phyloP scores from a whole-genome alignment of 2,797 vertebrate species.

The Babyrousa celebensis region DNA sequence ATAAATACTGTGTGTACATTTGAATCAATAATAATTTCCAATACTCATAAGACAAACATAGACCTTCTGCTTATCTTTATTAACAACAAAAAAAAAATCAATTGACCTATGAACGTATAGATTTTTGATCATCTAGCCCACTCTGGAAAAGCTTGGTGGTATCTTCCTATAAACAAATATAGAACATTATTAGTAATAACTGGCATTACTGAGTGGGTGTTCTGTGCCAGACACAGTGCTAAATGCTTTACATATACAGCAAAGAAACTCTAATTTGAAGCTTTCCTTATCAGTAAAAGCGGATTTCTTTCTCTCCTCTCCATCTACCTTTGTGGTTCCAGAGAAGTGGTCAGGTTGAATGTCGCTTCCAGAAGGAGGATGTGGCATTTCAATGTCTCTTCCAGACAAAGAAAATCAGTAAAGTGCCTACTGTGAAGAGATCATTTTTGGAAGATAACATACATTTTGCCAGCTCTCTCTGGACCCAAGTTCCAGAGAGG shows the following conservation, averaged over 20 bases:
- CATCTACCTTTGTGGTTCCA: background rate
- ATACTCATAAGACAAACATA: background rate
- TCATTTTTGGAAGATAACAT: background rate
- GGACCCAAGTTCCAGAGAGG: background rate
- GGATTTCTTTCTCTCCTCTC: background rate
- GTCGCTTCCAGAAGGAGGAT: background rate
- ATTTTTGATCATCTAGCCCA: background rate
- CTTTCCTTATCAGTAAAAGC: background rate
- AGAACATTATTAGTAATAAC: background rate
- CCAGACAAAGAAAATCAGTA: background rate
- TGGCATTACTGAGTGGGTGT: background rate
- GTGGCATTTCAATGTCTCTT: background rate
- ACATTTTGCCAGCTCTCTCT: background rate
- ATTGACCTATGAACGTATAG: background rate
- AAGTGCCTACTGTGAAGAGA: background rate
- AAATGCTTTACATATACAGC: background rate
- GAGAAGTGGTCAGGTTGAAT: background rate
- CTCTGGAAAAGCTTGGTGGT: background rate
- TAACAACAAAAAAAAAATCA: conserved; percentile 20
- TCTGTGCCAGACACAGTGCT: background rate
- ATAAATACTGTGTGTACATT: conserved; percentile 9
- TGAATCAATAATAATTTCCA: conserved; percentile 54
- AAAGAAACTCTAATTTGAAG: background rate
- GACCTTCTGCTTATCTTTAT: conserved; percentile 41
- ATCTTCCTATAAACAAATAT: background rate